These are phyloP conservation scores for Hylaeus volcanicus DNA, from an alignment of 1,140 invertebrate genomes.

Conservation along the genomic window DNA sequence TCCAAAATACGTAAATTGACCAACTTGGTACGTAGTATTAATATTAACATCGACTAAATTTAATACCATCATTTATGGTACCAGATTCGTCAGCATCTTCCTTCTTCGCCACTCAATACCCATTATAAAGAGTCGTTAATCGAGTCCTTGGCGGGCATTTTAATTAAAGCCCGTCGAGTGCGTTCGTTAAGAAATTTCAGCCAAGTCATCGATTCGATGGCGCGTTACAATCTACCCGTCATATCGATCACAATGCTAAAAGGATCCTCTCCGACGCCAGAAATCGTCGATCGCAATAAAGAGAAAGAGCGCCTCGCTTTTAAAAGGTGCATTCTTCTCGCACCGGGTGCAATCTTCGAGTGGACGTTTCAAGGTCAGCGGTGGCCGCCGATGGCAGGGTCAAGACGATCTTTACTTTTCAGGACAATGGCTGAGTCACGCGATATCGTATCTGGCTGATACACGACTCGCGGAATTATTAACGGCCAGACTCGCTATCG, in stretches of 20 bases:
- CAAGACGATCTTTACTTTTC: conserved; percentile 52
- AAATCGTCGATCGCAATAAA: conserved; percentile 22
- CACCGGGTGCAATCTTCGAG: neutral
- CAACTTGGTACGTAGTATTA: too few relatives aligned
- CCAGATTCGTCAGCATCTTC: too few relatives aligned
- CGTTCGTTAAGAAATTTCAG: conserved; percentile 41
- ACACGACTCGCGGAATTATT: conserved; percentile 36
- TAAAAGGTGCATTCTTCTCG: conserved; percentile 16
- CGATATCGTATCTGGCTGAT: conserved; percentile 56
- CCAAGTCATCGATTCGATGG: conserved; percentile 38
- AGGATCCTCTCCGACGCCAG: neutral
- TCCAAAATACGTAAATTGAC: too few relatives aligned
- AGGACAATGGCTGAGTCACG: conserved; percentile 62
- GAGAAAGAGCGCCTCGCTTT: neutral
- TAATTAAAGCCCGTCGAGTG: conserved; percentile 37
- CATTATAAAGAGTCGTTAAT: neutral
- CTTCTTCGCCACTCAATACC: too few relatives aligned
- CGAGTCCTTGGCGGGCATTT: conserved; percentile 10
- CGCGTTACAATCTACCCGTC: conserved; percentile 31
- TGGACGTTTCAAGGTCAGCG: conserved; percentile 48
- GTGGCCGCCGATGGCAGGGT: conserved; percentile 46
- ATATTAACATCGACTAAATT: too few relatives aligned
- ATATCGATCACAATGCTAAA: conserved; percentile 31
- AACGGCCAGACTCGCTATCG: conserved; percentile 43
- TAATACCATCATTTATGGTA: too few relatives aligned